These are phyloP conservation scores for Seriola quinqueradiata DNA, from an alignment of 2,113 vertebrate species.

Conservation along the genomic window DNA sequence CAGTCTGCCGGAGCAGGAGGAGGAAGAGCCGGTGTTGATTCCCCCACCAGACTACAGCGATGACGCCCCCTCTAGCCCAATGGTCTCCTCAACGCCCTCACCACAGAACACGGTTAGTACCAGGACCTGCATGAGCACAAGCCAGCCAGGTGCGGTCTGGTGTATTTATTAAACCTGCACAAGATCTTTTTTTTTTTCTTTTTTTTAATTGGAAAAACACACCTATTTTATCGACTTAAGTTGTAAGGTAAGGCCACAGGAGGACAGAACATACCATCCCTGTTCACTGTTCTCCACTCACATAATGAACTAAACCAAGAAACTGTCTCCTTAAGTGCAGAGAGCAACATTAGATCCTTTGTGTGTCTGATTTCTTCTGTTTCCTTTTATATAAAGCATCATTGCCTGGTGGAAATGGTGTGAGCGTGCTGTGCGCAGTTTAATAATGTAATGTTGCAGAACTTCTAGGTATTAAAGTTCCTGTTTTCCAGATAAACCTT, in stretches of 20 bases:
- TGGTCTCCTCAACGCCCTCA: slow-evolving; percentile 59
- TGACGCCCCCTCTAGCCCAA: slow-evolving; percentile 39
- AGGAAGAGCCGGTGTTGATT: slow-evolving; percentile 83
- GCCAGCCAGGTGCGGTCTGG: too few species aligned
- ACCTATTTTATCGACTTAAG: too few species aligned
- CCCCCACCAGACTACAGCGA: slow-evolving; percentile 93
- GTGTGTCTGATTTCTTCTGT: not conserved
- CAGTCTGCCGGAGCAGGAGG: slow-evolving; percentile 89
- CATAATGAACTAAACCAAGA: not conserved
- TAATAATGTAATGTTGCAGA: not conserved
- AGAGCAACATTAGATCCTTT: not conserved
- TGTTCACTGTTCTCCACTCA: too few species aligned
- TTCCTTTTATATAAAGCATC: not conserved
- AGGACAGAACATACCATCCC: too few species aligned
- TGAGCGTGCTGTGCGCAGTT: not conserved
- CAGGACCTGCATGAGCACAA: not conserved
- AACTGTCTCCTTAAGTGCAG: not conserved
- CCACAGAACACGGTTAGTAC: slow-evolving; percentile 78
- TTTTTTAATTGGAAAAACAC: too few species aligned
- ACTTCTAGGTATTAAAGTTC: not conserved
- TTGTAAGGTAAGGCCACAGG: too few species aligned
- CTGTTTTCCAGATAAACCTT: not conserved
- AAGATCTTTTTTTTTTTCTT: too few species aligned
- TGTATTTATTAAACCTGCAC: too few species aligned
- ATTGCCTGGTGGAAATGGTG: not conserved